Percentiles rank a stretch among this genome's conserved stretches.
Conservation (phyloP, 2,113 vertebrate genomes). For the Cariama cristata region DNA sequence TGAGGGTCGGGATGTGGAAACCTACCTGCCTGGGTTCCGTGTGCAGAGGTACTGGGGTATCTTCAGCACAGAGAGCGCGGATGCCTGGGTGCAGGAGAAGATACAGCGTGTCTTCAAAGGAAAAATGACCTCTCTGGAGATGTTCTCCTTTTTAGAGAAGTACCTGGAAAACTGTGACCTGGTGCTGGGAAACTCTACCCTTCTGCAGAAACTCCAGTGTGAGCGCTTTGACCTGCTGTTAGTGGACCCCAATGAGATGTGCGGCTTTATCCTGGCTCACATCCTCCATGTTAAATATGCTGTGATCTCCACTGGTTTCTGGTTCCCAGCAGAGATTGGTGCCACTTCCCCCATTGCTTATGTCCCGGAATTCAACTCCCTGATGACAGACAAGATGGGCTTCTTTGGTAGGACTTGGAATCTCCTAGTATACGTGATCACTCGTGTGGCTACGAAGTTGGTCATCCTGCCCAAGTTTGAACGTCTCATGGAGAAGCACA, state of each 20-base stretch:
- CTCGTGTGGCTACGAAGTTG: slow-evolving; percentile 59
- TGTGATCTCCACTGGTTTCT: slow-evolving; percentile 74
- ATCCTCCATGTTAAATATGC: slow-evolving; percentile 58
- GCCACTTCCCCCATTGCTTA: slow-evolving; percentile 68
- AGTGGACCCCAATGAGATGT: slow-evolving; percentile 75
- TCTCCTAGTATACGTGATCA: slow-evolving; percentile 64
- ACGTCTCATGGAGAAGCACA: slow-evolving; percentile 60
- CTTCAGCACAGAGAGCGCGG: slow-evolving; percentile 48
- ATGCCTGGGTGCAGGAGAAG: slow-evolving; percentile 71
- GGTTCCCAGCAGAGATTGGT: slow-evolving; percentile 75
- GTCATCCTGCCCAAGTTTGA: slow-evolving; percentile 74
- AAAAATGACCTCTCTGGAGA: slow-evolving; percentile 65
- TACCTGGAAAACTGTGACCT: slow-evolving; percentile 72
- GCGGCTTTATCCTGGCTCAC: slow-evolving; percentile 68
- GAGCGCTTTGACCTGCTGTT: slow-evolving; percentile 68
- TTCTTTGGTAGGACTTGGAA: slow-evolving; percentile 70
- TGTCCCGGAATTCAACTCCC: slow-evolving; percentile 73
- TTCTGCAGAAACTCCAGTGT: slow-evolving; percentile 40
- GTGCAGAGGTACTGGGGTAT: slow-evolving; percentile 59
- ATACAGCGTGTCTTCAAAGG: slow-evolving; percentile 70
- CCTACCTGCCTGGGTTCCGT: neutral
- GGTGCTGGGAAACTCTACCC: slow-evolving; percentile 53
- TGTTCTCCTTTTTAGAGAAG: slow-evolving; percentile 70
- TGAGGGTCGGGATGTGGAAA: slow-evolving; percentile 42
- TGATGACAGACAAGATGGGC: slow-evolving; percentile 72